Conservation (phyloP, 2,113 vertebrate species). For the Indri indri region DNA sequence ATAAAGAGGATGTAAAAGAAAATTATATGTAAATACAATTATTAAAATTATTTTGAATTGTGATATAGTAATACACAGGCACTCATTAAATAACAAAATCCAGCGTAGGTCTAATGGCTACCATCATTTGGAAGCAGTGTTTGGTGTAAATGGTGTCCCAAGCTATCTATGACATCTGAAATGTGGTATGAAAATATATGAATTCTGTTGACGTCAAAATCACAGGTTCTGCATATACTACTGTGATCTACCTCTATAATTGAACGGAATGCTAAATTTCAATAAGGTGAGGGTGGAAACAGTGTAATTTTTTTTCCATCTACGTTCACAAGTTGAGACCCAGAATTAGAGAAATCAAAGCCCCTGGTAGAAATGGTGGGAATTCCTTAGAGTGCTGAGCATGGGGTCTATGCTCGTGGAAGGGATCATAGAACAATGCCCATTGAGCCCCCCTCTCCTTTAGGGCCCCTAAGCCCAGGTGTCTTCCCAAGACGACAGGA, state of each 20-base stretch:
- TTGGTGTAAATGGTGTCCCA: neutral
- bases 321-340: neutral
- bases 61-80: neutral
- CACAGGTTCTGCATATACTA: neutral
- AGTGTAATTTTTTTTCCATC: neutral
- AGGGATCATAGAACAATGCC: neutral
- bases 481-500: neutral
- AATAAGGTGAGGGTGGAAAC: neutral
- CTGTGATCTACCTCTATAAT: neutral
- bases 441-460: neutral
- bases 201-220: neutral
- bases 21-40: constrained; percentile 4
- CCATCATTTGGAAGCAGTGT: neutral
- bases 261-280: neutral
- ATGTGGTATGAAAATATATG: neutral
- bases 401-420: neutral
- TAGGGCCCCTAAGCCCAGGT: rapidly evolving
- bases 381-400: neutral
- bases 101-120: neutral
- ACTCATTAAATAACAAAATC: constrained; percentile 11
- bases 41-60: neutral
- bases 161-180: neutral
- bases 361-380: neutral
- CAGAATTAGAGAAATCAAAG: neutral
- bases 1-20: neutral